Percentiles rank a stretch among this genome's conserved stretches.
Conservation (phyloP, 2,113 vertebrate species). For the Panurus biarmicus region DNA sequence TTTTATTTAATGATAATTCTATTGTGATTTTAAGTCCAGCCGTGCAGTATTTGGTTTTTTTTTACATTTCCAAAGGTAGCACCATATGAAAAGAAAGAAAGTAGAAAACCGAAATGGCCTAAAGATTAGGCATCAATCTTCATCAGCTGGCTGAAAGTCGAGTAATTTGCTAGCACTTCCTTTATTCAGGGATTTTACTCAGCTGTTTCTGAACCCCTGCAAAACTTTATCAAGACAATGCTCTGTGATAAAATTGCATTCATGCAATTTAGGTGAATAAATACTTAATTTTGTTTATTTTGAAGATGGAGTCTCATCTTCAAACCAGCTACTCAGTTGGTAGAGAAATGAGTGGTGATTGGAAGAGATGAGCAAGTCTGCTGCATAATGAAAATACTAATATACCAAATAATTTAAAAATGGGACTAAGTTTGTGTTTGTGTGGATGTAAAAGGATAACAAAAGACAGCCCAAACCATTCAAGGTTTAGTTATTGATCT, state of each 20-base stretch:
- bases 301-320: neutral
- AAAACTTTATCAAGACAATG: neutral
- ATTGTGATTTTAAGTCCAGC: neutral
- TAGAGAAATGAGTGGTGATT: neutral
- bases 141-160: neutral
- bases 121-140: neutral
- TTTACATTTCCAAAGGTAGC: neutral
- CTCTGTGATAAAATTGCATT: neutral
- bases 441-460: neutral
- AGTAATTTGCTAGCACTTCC: neutral
- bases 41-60: neutral
- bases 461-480: neutral
- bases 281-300: neutral
- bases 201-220: neutral
- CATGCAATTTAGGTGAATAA: neutral
- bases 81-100: neutral
- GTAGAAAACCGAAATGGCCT: neutral
- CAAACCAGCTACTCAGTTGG: neutral
- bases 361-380: neutral
- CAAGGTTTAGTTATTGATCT: neutral
- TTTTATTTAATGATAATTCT: neutral
- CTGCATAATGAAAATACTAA: neutral
- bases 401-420: neutral
- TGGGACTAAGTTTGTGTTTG: neutral
- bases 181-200: neutral